Base-by-base conservation (phyloP, 2,888 invertebrate species). In the Dinocampus coccinellae region DNA sequence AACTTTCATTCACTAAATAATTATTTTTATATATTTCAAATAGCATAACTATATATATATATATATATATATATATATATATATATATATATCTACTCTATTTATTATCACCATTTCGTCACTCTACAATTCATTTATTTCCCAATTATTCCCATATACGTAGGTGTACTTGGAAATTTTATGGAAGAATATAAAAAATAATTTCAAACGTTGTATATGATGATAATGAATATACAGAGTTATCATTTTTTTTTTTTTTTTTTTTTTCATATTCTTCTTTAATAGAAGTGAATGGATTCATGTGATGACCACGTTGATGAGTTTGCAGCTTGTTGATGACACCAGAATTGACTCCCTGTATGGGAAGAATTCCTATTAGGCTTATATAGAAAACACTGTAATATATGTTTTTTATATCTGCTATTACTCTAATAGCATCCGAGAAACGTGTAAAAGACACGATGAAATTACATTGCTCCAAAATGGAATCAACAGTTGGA, bases 1-100 rank as follows among this genome's bases (percentile, higher is more conserved):
- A 58, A 58, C 58, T 58, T 58, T n/a, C n/a, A 33, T 29, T 29
- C n/a, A n/a, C 58, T 16, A 58, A 58, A 16, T 33, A 33, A 1
- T 7, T 29, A 29, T 29, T 4, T 29, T 4, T 7, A 29, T 29
- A 29, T 29, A 29, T 4, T 29, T 29, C 29, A 29, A 4, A 3
- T 7, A 29, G 7, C 29, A n/a, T n/a, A 29, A 29, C 7, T 29
- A 29, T 29, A 29, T 29, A 29, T 29, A 29, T 7, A 7, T 29
- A n/a, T n/a, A n/a, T n/a, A n/a, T n/a, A n/a, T n/a, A n/a, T n/a
- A n/a, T n/a, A n/a, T n/a, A n/a, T n/a, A n/a, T n/a, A n/a, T n/a
- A n/a, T n/a, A n/a, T n/a, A n/a, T n/a, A 29, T 7, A 29, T 29
- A 29, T 7, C 3, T 29, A 29, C 29, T 4, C n/a, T n/a, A n/a